phyloP scores from a whole-genome alignment of 2,113 vertebrate genomes.

The Symphodus melops region DNA sequence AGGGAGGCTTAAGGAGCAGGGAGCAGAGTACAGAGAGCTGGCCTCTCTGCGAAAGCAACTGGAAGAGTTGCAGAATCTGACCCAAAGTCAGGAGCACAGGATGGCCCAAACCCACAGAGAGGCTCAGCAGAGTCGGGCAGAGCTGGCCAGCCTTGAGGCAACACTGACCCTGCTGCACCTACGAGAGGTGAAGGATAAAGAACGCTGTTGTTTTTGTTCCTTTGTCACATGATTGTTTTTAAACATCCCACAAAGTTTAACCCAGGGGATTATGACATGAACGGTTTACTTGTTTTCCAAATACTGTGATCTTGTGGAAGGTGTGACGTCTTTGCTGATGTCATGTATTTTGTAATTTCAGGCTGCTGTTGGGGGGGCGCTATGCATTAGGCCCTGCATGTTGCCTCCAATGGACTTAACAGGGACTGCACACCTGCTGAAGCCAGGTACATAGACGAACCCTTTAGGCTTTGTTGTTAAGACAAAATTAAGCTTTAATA shows the following conservation, averaged over 20 bases:
- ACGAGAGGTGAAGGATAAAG: conserved; percentile 69
- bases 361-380: conserved; percentile 60
- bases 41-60: conserved; percentile 83
- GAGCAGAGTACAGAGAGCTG: conserved; percentile 74
- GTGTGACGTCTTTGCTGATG: neutral
- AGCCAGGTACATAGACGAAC: conserved; percentile 66
- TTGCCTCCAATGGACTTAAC: conserved; percentile 68
- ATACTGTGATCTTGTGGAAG: neutral
- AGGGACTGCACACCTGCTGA: conserved; percentile 63
- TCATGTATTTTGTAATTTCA: conserved; percentile 34
- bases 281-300: conserved; percentile 10
- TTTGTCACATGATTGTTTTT: conserved; percentile 13
- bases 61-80: conserved; percentile 81
- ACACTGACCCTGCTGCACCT: conserved; percentile 84
- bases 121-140: conserved; percentile 83
- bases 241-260: neutral
- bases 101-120: conserved; percentile 83
- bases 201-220: conserved; percentile 4
- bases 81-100: conserved; percentile 80
- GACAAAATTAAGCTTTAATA: neutral
- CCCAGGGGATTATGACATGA: neutral
- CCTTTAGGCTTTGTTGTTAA: neutral
- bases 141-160: conserved; percentile 86
- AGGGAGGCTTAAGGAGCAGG: conserved; percentile 81
- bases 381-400: conserved; percentile 78